Evolutionary conservation across 2,888 invertebrate genomes (phyloP), one percentile per base, ranked within the genome.

Genomic region (Mimachlamys varia): DNA sequence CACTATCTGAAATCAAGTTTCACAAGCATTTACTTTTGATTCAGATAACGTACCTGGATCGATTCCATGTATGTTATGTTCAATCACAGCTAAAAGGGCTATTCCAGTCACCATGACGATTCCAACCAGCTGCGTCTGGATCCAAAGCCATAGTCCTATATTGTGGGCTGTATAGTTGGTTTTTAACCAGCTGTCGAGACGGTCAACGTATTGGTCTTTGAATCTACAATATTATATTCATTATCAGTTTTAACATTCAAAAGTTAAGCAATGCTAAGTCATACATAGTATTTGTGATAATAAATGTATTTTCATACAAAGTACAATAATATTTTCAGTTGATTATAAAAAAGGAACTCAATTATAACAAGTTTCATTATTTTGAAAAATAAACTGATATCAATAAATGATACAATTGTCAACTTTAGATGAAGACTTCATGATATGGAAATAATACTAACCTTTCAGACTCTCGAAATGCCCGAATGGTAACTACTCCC

Each of bases 401-500:
- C 19, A 17, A 58, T 58, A n/a, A 58, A 58, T 58, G n/a, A 58
- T 2, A 58, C 53, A 58, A 22, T 4, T 7, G 4, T 58, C 58
- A 58, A 58, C 19, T 2, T 58, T 19, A 58, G n/a, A 58, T n/a
- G 4, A 27, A 33, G 19, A 0, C 17, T 33, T 76, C 22, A 76
- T 76, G 27, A 53, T 53, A 33, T 15, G 27, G 0, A 33, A 33
- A 76, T 27, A 12, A 22, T 22, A 88, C 87, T 90, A 93, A 97
- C 97, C 97, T 96, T 87, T 96, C 94, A 22, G 95, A 94, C n/a
- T 96, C 96, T 89, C 97, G 94, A 94, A 98, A 98, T 1, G 98
- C 98, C 92, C 98, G 97, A 91, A 99, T 98, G 7, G 98, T 98
- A 49, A 98, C 97, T 93, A 98, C 96, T 97, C 98, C 99, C 96